Evolutionary conservation across 2,113 vertebrate species (phyloP).

Genomic region (Laterallus jamaicensis): DNA sequence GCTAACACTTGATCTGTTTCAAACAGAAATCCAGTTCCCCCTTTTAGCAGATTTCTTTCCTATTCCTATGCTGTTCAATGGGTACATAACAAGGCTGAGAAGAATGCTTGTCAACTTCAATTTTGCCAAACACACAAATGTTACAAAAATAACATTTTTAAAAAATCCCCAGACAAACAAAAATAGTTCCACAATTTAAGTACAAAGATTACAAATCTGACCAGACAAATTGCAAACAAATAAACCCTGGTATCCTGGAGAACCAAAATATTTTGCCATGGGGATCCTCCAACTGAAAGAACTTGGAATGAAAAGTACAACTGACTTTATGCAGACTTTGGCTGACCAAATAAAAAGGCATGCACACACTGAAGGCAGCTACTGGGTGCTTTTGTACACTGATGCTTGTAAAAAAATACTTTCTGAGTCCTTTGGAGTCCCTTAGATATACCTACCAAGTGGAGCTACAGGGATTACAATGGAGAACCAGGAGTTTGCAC

Average conservation of each 20-base stretch:
- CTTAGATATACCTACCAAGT: neutral
- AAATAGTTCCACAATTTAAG: neutral
- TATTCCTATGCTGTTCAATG: neutral
- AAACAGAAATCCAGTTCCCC: neutral
- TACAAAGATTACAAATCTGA: neutral
- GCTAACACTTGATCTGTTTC: neutral
- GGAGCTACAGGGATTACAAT: neutral
- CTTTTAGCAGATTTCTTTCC: conserved; percentile 13
- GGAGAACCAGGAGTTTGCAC: neutral
- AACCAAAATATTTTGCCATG: neutral
- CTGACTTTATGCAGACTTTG: neutral
- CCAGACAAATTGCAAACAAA: neutral
- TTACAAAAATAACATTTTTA: neutral
- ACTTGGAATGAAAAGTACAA: neutral
- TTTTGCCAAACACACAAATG: neutral
- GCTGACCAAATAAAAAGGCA: neutral
- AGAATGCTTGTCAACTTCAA: conserved; percentile 11
- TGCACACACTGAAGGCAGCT: neutral
- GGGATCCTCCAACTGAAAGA: neutral
- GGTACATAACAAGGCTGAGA: conserved; percentile 3
- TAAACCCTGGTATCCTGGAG: neutral
- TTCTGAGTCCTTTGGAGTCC: neutral
- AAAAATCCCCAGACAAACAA: neutral
- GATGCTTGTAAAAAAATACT: neutral
- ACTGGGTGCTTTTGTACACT: neutral